Percentiles rank a stretch among this genome's conserved stretches.
phyloP scores from a whole-genome alignment of 2,113 vertebrate species.

The Scortum barcoo region DNA sequence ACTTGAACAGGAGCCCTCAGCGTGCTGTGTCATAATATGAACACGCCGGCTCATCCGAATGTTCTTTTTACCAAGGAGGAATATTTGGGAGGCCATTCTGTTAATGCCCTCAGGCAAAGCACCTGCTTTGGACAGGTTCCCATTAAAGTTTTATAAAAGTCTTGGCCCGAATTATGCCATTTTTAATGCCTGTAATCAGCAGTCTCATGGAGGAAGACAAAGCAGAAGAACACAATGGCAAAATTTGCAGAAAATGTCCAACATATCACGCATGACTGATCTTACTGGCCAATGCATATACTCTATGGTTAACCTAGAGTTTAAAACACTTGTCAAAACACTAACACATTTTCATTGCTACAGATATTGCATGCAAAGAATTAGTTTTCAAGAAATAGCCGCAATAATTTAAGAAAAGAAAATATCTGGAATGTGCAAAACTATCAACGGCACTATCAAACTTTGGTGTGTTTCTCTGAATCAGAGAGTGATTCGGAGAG shows the following conservation, averaged over 20 bases:
- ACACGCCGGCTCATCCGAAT: conserved; percentile 56
- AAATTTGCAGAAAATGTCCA: not conserved
- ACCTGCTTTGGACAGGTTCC: conserved; percentile 61
- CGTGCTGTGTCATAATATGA: conserved; percentile 54
- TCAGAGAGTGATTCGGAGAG: no score
- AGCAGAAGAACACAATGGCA: not conserved
- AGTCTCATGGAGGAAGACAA: conserved; percentile 16
- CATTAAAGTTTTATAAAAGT: conserved; percentile 52
- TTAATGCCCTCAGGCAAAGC: conserved; percentile 57
- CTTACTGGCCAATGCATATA: not conserved
- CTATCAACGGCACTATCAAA: not conserved
- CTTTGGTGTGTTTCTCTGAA: not conserved
- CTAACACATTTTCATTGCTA: not conserved
- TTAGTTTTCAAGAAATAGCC: not conserved
- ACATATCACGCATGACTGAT: not conserved
- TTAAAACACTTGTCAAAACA: not conserved
- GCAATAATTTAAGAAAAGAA: not conserved
- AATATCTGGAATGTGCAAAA: not conserved
- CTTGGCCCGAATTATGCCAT: conserved; percentile 36
- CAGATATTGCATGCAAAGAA: not conserved
- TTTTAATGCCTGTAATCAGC: conserved; percentile 34
- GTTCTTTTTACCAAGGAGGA: conserved; percentile 47
- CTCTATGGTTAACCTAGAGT: not conserved
- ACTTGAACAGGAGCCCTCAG: conserved; percentile 33
- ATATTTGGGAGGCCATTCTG: conserved; percentile 35